phyloP scores from a whole-genome alignment of 2,113 vertebrate genomes.

The Gulo gulo region DNA sequence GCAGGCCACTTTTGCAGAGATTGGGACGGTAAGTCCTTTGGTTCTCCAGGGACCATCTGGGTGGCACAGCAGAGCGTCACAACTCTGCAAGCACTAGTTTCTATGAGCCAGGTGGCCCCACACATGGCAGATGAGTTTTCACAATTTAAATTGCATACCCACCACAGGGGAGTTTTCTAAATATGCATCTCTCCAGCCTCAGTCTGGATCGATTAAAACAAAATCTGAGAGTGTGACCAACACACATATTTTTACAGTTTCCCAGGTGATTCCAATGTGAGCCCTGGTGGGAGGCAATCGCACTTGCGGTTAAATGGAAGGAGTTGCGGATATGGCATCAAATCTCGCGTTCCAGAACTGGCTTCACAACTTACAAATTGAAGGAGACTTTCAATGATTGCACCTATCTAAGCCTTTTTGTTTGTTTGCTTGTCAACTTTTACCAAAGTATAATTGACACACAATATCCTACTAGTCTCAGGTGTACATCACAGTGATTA shows the following conservation, averaged over 20 bases:
- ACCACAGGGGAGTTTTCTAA: neutral
- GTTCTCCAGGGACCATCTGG: neutral
- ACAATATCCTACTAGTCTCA: neutral
- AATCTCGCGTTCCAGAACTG: neutral
- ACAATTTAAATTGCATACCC: neutral
- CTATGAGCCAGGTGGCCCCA: neutral
- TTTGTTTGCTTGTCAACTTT: neutral
- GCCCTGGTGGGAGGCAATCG: fast-evolving
- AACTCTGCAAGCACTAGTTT: fast-evolving
- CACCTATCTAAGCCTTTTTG: neutral
- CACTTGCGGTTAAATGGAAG: fast-evolving
- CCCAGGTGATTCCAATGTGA: fast-evolving
- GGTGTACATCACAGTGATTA: neutral
- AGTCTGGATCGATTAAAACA: too few relatives aligned
- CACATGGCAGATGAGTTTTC: too few relatives aligned
- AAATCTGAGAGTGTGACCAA: neutral
- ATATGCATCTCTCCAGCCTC: neutral
- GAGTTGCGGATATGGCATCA: fast-evolving
- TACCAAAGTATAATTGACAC: neutral
- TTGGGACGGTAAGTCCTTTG: fast-evolving
- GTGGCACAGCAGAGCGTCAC: neutral
- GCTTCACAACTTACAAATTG: neutral
- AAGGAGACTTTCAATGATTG: neutral
- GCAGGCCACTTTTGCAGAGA: neutral
- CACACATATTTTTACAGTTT: neutral